Base-by-base conservation (phyloP, 2,888 invertebrate species). In the Syrista parreyssii region DNA sequence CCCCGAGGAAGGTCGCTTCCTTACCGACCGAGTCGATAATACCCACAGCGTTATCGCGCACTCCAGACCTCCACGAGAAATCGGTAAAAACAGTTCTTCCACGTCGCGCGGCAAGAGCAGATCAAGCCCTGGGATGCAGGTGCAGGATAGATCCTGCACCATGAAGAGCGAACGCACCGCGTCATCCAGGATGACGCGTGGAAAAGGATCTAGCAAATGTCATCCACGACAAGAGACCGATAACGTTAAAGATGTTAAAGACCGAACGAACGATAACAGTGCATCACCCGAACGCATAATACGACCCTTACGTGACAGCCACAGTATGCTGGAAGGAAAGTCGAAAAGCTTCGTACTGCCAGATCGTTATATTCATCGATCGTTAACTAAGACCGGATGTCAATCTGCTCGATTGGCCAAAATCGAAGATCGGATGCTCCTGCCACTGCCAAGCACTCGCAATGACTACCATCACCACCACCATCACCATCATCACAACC, bases 311-410 rank as follows among this genome's bases (percentile, higher is more conserved):
- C 31, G 31, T 15, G 75, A 73, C 35, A 9, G 33, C 74, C 35
- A 35, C 15, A 84, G 84, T 80, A 85, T 88, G 83, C 81, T 87
- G 77, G 90, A 89, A 74, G 89, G 85, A 75, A 88, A 88, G 79
- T 89, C 89, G 36, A 89, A 88, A 84, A 89, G 89, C 86, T 73
- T 89, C 80, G 84, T 89, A 36, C 83, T 89, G 76, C 89, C 89
- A 76, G 88, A 88, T 82, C 88, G 85, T 81, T 82, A n/a, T 36
- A 11, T 12, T 33, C 71, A 33, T 12, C 71, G 31, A 23, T 71
- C 71, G 31, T 32, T 33, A 31, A 32, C 71, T 31, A 71, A 71
- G 71, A 71, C 32, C 33, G 71, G 31, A 71, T 55, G 23, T 23
- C 55, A 55, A 23, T 23, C 55, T 23, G 23, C 55, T 55, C 55